phyloP scores from a whole-genome alignment of 2,113 vertebrate species.

The Clupea harengus region DNA sequence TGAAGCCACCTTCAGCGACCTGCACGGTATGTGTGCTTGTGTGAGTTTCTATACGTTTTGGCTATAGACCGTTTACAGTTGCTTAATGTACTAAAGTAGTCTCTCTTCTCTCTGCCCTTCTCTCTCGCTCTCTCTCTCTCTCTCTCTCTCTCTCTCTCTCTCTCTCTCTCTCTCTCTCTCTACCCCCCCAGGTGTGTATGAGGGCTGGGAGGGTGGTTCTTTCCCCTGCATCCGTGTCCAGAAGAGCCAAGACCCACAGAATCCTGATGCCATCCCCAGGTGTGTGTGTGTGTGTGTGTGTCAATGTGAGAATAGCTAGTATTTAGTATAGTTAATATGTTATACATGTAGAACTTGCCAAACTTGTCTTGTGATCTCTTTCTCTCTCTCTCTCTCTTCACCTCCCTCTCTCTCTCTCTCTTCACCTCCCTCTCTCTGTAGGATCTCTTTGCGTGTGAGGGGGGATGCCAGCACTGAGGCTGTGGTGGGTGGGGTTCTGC shows the following conservation, averaged over 20 bases:
- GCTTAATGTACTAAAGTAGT: background rate
- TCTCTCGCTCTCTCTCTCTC: background rate
- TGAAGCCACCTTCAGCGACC: slow-evolving; percentile 78
- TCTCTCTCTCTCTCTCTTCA: background rate
- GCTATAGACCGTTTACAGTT: background rate
- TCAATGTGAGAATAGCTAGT: background rate
- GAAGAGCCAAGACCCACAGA: slow-evolving; percentile 69
- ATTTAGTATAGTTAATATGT: background rate
- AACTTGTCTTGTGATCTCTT: too few relatives aligned
- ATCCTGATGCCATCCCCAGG: slow-evolving; percentile 71
- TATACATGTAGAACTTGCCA: too few relatives aligned
- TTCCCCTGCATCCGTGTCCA: slow-evolving; percentile 83
- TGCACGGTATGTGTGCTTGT: slow-evolving; percentile 74
- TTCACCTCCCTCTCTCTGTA: slow-evolving; percentile 29
- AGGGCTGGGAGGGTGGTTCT: slow-evolving; percentile 77
- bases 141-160: background rate
- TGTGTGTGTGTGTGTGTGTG: slow-evolving; percentile 49
- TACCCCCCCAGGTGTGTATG: slow-evolving; percentile 73
- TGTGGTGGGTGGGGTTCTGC: slow-evolving; percentile 64
- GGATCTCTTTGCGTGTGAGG: slow-evolving; percentile 68
- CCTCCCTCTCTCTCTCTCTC: background rate
- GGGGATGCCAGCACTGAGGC: slow-evolving; percentile 67
- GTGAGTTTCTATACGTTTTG: background rate
- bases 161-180: slow-evolving; percentile 9
- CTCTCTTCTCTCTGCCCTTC: background rate